Evolutionary conservation across 1,140 invertebrate species (phyloP).

Genomic region (Drosophila erecta): DNA sequence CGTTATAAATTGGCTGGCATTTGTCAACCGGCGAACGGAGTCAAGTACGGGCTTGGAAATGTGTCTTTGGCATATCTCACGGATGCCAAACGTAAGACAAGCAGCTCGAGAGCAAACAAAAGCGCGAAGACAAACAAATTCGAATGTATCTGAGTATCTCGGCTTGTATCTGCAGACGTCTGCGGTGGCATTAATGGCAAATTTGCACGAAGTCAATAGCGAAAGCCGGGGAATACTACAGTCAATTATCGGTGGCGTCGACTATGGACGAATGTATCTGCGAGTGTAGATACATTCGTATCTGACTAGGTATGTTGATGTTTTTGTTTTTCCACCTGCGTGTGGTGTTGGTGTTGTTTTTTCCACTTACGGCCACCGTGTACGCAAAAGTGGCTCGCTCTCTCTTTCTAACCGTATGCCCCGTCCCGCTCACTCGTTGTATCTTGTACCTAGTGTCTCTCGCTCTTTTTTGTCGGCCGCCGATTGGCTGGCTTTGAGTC

Average conservation of each 20-base stretch:
- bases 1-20: constrained; percentile 40
- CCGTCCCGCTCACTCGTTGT: constrained; percentile 30
- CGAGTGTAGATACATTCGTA: constrained; percentile 57
- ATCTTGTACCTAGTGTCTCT: constrained; percentile 34
- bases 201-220: constrained; percentile 78
- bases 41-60: constrained; percentile 43
- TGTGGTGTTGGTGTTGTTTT: constrained; percentile 54
- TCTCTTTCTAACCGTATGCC: constrained; percentile 9
- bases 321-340: constrained; percentile 57
- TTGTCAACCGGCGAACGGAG: constrained; percentile 37
- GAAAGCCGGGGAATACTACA: constrained; percentile 35
- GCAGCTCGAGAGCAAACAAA: constrained; percentile 52
- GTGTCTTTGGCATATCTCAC: constrained; percentile 49
- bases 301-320: constrained; percentile 24
- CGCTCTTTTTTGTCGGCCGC: constrained; percentile 33
- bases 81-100: constrained; percentile 45
- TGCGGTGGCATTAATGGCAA: constrained; percentile 77
- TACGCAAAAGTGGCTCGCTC: constrained; percentile 59
- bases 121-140: constrained; percentile 57
- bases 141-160: constrained; percentile 57
- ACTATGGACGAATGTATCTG: constrained; percentile 15
- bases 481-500: constrained; percentile 67
- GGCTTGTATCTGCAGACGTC: constrained; percentile 50
- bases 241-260: constrained; percentile 76
- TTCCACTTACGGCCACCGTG: constrained; percentile 55